Base-by-base conservation (phyloP, 2,113 vertebrate species). In the Campylomormyrus tamandua region DNA sequence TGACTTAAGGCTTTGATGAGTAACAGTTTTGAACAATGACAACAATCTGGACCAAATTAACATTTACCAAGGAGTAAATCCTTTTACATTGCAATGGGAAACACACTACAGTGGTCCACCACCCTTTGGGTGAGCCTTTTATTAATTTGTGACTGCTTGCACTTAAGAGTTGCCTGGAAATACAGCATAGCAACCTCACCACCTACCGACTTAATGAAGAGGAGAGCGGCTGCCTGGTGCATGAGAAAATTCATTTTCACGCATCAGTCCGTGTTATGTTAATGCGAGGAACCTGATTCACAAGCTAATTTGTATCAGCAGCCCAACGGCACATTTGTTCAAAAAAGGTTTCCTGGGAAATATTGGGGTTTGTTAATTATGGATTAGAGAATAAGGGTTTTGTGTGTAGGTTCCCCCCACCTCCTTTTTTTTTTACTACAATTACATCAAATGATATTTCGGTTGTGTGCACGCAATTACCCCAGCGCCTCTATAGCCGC, bases 391-490 rank as follows among this genome's bases (percentile, higher is more conserved):
- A 42, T 50, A 24, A n/a, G 62, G 24, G 24, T n/a, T 86, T 50
- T 86, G 4, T 80, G 31, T 80, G 10, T 62, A 62, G 56, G 56
- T 39, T 5, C n/a, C n/a, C 13, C 15, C 35, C n/a, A 1, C 15
- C 35, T 8, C 21, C 48, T 49, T 11, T 35, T 49, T 62, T 45
- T 48, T 83, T 24, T 83, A 83, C 48, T 66, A 39, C 88, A 89
- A 35, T 77, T 62, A 77, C 66, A 83, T 77, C 88, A 83, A 83
- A 89, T 89, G 46, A 77, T 70, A 80, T 74, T 48, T 48, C 66
- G n/a, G 46, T 27, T 88, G n/a, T 48, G 27, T 21, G 88, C 48
- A 53, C 27, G 50, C n/a, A 62, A 74, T 89, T 74, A 89, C 10
- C 46, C 19, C 9, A 83, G 42, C 19, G 27, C 70, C 74, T 31